A percentile compares a stretch with the other conserved stretches of the same genome.
Conservation (phyloP, 2,888 invertebrate genomes). For the Chrysolina oricalcia region DNA sequence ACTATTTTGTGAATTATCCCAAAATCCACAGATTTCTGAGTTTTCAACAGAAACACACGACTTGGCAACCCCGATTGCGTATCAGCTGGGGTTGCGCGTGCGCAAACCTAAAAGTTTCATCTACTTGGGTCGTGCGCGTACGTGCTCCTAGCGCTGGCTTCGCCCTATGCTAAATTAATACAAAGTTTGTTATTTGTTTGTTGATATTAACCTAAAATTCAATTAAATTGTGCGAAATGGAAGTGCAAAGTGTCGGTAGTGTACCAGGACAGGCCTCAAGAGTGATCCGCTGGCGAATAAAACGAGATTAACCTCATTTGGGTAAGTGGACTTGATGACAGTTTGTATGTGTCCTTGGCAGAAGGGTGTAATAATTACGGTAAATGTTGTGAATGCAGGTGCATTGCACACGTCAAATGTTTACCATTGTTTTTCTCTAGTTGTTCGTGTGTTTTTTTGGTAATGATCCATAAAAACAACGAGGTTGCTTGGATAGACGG, state of each 20-base stretch:
- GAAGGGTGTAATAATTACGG: slow-evolving; percentile 62
- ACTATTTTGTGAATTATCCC: too few relatives aligned
- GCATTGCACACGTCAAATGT: slow-evolving; percentile 41
- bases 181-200: slow-evolving; percentile 67
- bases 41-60: too few relatives aligned
- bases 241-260: slow-evolving; percentile 52
- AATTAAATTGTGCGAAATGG: slow-evolving; percentile 61
- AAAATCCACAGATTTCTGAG: too few relatives aligned
- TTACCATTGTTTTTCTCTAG: slow-evolving; percentile 18
- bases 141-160: slow-evolving; percentile 62
- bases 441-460: slow-evolving; percentile 19
- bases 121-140: slow-evolving; percentile 64
- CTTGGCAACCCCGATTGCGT: slow-evolving; percentile 35
- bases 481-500: slow-evolving; percentile 19
- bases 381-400: slow-evolving; percentile 45
- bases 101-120: slow-evolving; percentile 51
- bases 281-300: slow-evolving; percentile 55
- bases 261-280: slow-evolving; percentile 50
- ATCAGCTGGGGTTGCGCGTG: slow-evolving; percentile 54
- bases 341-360: slow-evolving; percentile 64
- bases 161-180: slow-evolving; percentile 64
- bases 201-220: slow-evolving; percentile 69
- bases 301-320: slow-evolving; percentile 65
- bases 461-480: slow-evolving; percentile 30
- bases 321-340: slow-evolving; percentile 65